A percentile compares a stretch with the other conserved stretches of the same genome.
Conservation (phyloP, 2,888 invertebrate species). For the Drosophila meridionalis region DNA sequence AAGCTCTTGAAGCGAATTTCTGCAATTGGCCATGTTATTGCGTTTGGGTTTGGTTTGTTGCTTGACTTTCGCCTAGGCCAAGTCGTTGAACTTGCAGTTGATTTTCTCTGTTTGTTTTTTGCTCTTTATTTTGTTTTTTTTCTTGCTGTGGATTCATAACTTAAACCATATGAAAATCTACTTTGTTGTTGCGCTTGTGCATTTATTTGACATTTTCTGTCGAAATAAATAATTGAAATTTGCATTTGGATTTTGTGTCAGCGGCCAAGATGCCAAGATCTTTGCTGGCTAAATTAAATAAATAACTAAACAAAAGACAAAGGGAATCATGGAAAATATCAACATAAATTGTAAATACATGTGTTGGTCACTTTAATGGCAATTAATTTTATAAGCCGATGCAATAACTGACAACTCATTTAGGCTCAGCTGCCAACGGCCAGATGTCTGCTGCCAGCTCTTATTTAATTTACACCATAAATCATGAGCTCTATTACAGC, state of each 20-base stretch:
- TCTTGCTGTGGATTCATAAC: slow-evolving; percentile 15
- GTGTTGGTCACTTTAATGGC: slow-evolving; percentile 18
- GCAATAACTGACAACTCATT: slow-evolving; percentile 14
- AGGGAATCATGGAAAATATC: slow-evolving; percentile 11
- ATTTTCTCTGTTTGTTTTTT: slow-evolving; percentile 20
- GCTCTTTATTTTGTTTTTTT: background rate
- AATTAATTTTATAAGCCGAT: slow-evolving; percentile 22
- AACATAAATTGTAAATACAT: slow-evolving; percentile 27
- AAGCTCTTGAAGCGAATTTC: slow-evolving; percentile 46
- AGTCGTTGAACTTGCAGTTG: slow-evolving; percentile 58
- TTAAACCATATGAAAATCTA: slow-evolving; percentile 35
- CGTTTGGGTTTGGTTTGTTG: slow-evolving; percentile 38
- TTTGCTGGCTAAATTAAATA: slow-evolving; percentile 11
- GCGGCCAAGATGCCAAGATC: background rate
- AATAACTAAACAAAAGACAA: slow-evolving; percentile 8
- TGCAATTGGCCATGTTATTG: slow-evolving; percentile 65
- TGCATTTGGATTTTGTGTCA: slow-evolving; percentile 4
- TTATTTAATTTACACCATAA: slow-evolving; percentile 7
- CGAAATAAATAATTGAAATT: slow-evolving; percentile 33
- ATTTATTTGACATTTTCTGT: slow-evolving; percentile 28
- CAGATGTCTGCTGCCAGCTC: slow-evolving; percentile 1
- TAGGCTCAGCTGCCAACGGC: background rate
- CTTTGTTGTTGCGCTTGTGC: slow-evolving; percentile 17
- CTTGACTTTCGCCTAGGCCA: slow-evolving; percentile 39
- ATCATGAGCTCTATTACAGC: slow-evolving; percentile 4